phyloP scores from a whole-genome alignment of 2,797 vertebrate species.

The Etheostoma perlongum region DNA sequence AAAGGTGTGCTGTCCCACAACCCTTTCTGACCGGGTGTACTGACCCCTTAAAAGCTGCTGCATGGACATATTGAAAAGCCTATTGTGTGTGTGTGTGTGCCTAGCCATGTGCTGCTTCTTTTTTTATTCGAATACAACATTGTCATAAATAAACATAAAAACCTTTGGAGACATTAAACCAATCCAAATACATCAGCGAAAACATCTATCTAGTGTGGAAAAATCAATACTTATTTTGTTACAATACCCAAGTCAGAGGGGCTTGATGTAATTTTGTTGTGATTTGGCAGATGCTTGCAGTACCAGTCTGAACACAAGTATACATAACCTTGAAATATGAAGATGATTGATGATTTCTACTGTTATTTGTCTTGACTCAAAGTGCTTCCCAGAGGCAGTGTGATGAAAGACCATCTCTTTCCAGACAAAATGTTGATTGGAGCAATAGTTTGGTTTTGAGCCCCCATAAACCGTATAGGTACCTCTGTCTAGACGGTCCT shows the following conservation, averaged over 20 bases:
- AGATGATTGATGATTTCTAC: slow-evolving; percentile 53
- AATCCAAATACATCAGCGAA: slow-evolving; percentile 48
- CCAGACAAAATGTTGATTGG: slow-evolving; percentile 54
- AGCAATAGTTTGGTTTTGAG: slow-evolving; percentile 34
- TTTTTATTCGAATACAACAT: slow-evolving; percentile 5
- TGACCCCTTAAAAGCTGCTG: slow-evolving; percentile 4
- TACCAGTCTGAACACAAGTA: slow-evolving; percentile 40
- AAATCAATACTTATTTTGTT: slow-evolving; percentile 65
- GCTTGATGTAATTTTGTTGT: slow-evolving; percentile 54
- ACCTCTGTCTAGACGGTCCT: slow-evolving; percentile 66
- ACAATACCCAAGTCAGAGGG: slow-evolving; percentile 33
- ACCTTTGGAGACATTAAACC: slow-evolving; percentile 36
- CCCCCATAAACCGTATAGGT: slow-evolving; percentile 32
- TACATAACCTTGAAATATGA: slow-evolving; percentile 59
- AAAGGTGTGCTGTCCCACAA: neutral
- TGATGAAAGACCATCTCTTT: slow-evolving; percentile 38
- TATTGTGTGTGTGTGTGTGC: neutral
- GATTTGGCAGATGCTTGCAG: slow-evolving; percentile 30
- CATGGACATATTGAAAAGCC: neutral
- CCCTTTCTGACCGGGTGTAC: neutral
- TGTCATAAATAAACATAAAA: slow-evolving; percentile 38
- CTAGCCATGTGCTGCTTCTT: slow-evolving; percentile 4
- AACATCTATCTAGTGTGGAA: slow-evolving; percentile 27
- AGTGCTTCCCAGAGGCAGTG: slow-evolving; percentile 42
- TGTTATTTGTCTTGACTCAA: slow-evolving; percentile 35